phyloP scores from a whole-genome alignment of 1,140 invertebrate species.

The Cecropterus lyciades region DNA sequence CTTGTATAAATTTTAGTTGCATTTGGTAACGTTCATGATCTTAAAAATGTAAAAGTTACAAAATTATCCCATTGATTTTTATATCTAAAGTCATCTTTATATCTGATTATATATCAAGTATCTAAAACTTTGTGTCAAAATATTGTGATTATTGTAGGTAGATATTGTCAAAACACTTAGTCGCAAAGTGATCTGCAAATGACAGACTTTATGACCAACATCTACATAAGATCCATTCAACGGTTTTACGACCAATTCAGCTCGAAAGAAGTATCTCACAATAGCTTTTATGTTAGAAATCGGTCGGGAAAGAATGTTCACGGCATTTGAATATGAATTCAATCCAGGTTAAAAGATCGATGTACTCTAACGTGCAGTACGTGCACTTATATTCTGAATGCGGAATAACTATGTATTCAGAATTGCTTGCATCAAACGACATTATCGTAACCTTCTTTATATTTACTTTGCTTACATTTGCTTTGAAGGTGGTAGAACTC shows the following conservation, averaged over 20 bases:
- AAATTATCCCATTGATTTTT: no score
- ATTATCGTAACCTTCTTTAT: no score
- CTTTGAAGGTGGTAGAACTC: no score
- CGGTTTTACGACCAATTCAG: constrained; percentile 47
- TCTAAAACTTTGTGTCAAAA: no score
- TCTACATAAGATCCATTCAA: constrained; percentile 49
- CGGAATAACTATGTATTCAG: neutral
- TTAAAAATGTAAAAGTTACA: no score
- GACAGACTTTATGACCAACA: constrained; percentile 48
- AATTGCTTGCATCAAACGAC: constrained; percentile 12
- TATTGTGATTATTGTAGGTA: neutral
- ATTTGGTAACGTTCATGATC: no score
- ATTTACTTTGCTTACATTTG: no score
- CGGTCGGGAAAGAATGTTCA: constrained; percentile 31
- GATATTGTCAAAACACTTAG: constrained; percentile 4
- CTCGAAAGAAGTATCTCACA: constrained; percentile 37
- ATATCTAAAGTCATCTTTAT: no score
- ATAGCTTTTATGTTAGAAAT: constrained; percentile 41
- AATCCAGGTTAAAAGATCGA: constrained; percentile 38
- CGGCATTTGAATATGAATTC: constrained; percentile 37
- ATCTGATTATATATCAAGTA: no score
- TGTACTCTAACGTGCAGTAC: constrained; percentile 27
- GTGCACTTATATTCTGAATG: constrained; percentile 18
- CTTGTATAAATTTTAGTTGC: no score
- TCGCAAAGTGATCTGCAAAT: constrained; percentile 43